Conservation (phyloP, 2,888 invertebrate species). For the Sisyra terminalis region DNA sequence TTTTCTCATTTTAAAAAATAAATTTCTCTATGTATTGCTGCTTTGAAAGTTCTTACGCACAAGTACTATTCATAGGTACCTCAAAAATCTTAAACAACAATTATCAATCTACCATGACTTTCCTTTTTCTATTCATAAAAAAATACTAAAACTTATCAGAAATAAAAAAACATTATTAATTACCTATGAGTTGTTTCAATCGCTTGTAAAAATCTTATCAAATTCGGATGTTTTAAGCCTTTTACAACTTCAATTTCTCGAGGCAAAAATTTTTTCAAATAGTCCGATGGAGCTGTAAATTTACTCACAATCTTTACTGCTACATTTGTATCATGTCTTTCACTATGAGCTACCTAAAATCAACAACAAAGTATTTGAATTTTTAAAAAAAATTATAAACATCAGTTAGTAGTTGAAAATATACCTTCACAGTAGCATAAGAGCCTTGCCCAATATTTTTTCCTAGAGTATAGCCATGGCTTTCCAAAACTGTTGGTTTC, state of each 20-base stretch:
- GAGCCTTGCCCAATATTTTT: slow-evolving; percentile 68
- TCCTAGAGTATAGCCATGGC: slow-evolving; percentile 59
- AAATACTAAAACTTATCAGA: too few relatives aligned
- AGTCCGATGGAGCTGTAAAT: slow-evolving; percentile 65
- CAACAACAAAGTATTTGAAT: too few relatives aligned
- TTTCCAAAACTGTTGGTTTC: slow-evolving; percentile 46
- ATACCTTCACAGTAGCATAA: slow-evolving; percentile 65
- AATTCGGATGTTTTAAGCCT: slow-evolving; percentile 59
- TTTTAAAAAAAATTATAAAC: too few relatives aligned
- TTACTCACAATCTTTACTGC: slow-evolving; percentile 75
- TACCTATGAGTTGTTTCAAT: slow-evolving; percentile 74
- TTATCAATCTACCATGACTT: too few relatives aligned
- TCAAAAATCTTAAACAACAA: too few relatives aligned
- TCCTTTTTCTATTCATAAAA: too few relatives aligned
- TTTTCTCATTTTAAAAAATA: too few relatives aligned
- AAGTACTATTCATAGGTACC: too few relatives aligned
- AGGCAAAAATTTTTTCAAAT: slow-evolving; percentile 62
- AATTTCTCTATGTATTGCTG: too few relatives aligned
- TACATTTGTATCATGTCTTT: slow-evolving; percentile 53
- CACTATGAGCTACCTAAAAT: slow-evolving; percentile 50
- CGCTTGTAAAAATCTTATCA: slow-evolving; percentile 66
- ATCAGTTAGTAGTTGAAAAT: slow-evolving; percentile 5
- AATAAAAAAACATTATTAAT: slow-evolving; percentile 5
- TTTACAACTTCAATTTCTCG: slow-evolving; percentile 73
- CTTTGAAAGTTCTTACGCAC: too few relatives aligned